Base-by-base conservation (phyloP, 2,888 invertebrate species). In the Macaria notata region DNA sequence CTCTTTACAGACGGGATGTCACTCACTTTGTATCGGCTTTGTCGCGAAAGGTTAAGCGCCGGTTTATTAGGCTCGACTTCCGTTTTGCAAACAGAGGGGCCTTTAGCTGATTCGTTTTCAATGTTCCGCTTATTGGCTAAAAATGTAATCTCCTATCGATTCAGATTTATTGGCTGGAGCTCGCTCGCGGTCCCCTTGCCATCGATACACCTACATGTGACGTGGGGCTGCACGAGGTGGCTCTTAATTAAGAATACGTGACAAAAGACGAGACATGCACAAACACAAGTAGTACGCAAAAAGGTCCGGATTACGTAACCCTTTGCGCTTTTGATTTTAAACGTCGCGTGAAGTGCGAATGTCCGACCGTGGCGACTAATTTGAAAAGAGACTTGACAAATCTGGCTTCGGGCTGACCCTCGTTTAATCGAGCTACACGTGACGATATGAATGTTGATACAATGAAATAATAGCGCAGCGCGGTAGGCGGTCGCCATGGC, bases 211-310 rank as follows among this genome's bases (percentile, higher is more conserved):
- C 84, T 49, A 50, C 30, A 50, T 84, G 84, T 84, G 85, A 88
- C 79, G 84, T 78, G 80, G 86, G 86, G 88, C 82, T 75, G 84
- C 84, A 81, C 83, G 82, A 79, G 78, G 78, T 80, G 82, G 82
- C 78, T 83, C 82, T 92, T 92, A 92, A 92, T 92, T 92, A 92
- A 90, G 92, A 91, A 89, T 91, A 92, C 92, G 92, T 92, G 92
- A 92, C 90, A 92, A 92, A 92, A 92, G 92, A 91, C 85, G 89
- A 86, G 88, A 87, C 87, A 84, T 83, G 82, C 85, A 88, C 83
- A 88, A 84, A 87, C 79, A 87, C 81, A 86, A 86, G 86, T 81
- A 76, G 80, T 77, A 70, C 69, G 71, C 83, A 88, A 90, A 92
- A 91, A 90, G 91, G 90, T 86, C 82, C 78, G 88, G 90, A 90